These are phyloP conservation scores for Nasalis larvatus DNA, from an alignment of 2,113 vertebrate genomes.

Conservation along the genomic window DNA sequence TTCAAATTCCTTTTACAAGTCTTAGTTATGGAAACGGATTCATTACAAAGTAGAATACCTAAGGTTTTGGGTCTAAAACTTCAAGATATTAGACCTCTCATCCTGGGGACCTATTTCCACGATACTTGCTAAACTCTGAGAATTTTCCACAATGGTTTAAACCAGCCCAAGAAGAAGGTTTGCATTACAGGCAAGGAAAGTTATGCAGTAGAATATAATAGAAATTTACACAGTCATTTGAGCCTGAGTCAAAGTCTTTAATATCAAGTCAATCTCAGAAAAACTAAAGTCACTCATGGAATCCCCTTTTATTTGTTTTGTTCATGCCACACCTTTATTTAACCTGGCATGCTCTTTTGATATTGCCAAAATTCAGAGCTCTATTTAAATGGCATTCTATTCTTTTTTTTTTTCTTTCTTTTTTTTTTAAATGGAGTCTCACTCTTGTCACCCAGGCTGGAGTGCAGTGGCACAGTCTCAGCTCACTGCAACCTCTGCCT, in stretches of 20 bases:
- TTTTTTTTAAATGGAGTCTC: too few relatives aligned
- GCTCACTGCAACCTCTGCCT: too few relatives aligned
- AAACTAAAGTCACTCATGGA: neutral
- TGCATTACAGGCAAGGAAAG: neutral
- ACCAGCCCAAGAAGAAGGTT: neutral
- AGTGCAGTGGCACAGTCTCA: too few relatives aligned
- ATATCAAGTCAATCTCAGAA: neutral
- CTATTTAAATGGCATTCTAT: neutral
- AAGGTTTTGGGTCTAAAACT: neutral
- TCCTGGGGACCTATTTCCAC: neutral
- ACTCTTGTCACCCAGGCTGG: too few relatives aligned
- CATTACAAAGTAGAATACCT: neutral
- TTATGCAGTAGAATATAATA: neutral
- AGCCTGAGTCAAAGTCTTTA: neutral
- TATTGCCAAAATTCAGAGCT: neutral
- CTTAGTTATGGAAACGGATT: neutral
- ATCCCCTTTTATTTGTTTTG: neutral
- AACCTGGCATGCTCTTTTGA: neutral
- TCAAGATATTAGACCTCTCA: neutral
- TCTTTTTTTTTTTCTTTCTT: fast-evolving
- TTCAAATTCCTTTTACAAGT: neutral
- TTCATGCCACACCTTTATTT: neutral
- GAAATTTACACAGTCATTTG: neutral
- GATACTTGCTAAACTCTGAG: neutral
- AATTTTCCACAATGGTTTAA: constrained; percentile 23